phyloP scores from a whole-genome alignment of 2,888 invertebrate genomes.

The Parasteatoda lunata region DNA sequence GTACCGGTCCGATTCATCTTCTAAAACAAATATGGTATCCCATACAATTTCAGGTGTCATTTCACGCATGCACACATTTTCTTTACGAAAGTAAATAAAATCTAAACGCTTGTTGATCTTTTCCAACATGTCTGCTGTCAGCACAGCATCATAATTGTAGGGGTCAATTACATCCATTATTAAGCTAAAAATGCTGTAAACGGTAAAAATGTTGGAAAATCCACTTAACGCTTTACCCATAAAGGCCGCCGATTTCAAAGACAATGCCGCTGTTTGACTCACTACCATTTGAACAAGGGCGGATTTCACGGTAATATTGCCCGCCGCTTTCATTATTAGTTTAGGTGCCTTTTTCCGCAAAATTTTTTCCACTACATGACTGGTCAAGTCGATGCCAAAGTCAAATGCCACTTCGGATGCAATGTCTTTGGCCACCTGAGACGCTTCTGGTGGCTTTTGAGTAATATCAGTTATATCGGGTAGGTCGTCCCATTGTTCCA shows the following conservation, averaged over 20 bases:
- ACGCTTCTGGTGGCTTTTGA: not conserved
- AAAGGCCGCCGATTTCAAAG: too few relatives aligned
- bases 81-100: not conserved
- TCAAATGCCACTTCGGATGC: not conserved
- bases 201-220: not conserved
- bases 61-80: not conserved
- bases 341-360: not conserved
- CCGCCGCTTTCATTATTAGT: not conserved
- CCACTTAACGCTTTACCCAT: not conserved
- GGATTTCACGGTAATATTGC: not conserved
- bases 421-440: not conserved
- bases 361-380: not conserved
- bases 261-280: not conserved
- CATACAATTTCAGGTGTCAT: slow-evolving; percentile 7
- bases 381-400: not conserved
- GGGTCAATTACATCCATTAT: slow-evolving; percentile 1
- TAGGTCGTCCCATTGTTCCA: not conserved
- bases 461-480: not conserved
- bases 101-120: not conserved
- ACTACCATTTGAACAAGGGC: not conserved
- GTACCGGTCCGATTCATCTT: not conserved
- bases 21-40: not conserved
- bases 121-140: not conserved
- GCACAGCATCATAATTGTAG: not conserved
- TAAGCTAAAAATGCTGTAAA: not conserved